phyloP scores from a whole-genome alignment of 2,888 invertebrate species.

The Watsonalla binaria region DNA sequence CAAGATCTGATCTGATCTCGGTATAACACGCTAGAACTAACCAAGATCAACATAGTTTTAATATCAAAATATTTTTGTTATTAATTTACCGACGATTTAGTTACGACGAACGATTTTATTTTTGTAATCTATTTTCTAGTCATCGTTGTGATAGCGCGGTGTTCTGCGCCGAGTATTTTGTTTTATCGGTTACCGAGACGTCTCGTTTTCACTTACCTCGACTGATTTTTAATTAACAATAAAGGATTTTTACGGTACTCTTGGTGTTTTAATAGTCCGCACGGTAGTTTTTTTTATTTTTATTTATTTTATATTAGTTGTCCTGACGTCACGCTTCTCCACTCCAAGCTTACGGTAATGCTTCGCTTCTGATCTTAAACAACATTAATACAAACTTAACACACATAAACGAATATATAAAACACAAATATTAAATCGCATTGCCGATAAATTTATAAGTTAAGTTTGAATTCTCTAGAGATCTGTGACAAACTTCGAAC shows the following conservation, averaged over 20 bases:
- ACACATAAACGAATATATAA: constrained; percentile 32
- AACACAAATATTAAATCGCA: constrained; percentile 12
- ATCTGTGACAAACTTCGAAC: too few relatives aligned
- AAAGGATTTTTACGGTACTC: constrained; percentile 64
- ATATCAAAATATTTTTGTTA: constrained; percentile 53
- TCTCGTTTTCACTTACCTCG: constrained; percentile 70
- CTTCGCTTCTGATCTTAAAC: constrained; percentile 61
- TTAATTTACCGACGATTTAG: constrained; percentile 34
- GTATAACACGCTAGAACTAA: constrained; percentile 74
- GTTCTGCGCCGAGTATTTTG: constrained; percentile 41
- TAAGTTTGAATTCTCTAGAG: background rate
- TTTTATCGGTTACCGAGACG: constrained; percentile 54
- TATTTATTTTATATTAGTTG: too few relatives aligned
- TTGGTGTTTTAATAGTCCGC: constrained; percentile 71
- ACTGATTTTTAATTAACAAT: constrained; percentile 76
- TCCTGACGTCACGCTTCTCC: constrained; percentile 53
- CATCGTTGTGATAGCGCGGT: constrained; percentile 61
- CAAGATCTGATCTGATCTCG: constrained; percentile 68
- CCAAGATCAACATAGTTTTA: constrained; percentile 66
- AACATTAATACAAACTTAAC: constrained; percentile 33
- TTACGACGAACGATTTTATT: constrained; percentile 52
- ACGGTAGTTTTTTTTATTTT: too few relatives aligned
- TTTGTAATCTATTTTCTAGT: constrained; percentile 47
- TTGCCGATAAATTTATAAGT: background rate
- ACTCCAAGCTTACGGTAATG: constrained; percentile 64